These are phyloP conservation scores for Athalia circularis DNA, from an alignment of 2,888 invertebrate species.

Conservation along the genomic window DNA sequence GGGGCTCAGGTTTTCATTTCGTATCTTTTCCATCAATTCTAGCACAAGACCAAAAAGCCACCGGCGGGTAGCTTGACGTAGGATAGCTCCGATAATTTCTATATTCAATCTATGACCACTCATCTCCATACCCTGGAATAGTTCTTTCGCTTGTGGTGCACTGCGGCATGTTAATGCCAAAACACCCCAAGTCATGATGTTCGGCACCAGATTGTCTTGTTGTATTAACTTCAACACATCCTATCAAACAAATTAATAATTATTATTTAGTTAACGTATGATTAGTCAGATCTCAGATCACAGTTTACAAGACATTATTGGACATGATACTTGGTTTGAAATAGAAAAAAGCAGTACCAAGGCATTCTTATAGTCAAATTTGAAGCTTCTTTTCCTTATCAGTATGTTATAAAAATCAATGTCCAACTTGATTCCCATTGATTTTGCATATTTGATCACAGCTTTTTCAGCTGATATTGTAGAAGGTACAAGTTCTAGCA, in stretches of 20 bases:
- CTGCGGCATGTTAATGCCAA: conserved; percentile 86
- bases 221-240: conserved; percentile 73
- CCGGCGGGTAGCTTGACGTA: conserved; percentile 79
- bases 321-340: too few species aligned
- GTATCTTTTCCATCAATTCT: conserved; percentile 81
- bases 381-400: conserved; percentile 86
- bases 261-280: neutral
- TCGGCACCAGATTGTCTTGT: conserved; percentile 77
- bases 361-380: conserved; percentile 83
- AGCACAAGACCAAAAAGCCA: conserved; percentile 81
- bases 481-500: conserved; percentile 84
- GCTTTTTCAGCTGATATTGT: conserved; percentile 82
- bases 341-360: conserved; percentile 76
- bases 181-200: conserved; percentile 91
- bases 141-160: conserved; percentile 78
- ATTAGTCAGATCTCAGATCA: too few species aligned
- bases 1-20: conserved; percentile 79
- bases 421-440: conserved; percentile 80
- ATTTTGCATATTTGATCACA: conserved; percentile 80
- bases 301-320: too few species aligned
- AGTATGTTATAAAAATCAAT: conserved; percentile 91
- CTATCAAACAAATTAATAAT: conserved; percentile 66
- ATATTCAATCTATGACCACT: conserved; percentile 82
- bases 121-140: conserved; percentile 83
- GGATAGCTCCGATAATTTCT: conserved; percentile 85